Conservation (phyloP, 1,140 invertebrate species). For the Tribolium madens region DNA sequence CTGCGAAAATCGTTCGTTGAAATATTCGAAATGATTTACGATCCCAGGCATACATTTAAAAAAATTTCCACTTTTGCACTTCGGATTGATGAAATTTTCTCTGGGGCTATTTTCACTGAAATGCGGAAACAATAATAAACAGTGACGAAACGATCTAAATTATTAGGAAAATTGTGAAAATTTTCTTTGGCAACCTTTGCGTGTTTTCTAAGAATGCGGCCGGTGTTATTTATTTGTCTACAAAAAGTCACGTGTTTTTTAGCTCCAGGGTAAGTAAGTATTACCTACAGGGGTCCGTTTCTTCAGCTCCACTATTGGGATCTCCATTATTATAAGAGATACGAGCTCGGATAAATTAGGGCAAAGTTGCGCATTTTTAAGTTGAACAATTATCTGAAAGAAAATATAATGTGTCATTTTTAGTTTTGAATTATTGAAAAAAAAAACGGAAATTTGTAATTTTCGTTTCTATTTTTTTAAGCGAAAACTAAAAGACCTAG, state of each 20-base stretch:
- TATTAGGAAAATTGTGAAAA: neutral
- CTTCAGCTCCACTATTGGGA: too few species aligned
- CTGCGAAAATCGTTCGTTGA: neutral
- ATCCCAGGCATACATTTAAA: neutral
- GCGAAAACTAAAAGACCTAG: too few species aligned
- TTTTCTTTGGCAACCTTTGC: neutral
- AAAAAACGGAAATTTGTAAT: too few species aligned
- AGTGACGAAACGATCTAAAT: neutral
- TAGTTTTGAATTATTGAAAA: too few species aligned
- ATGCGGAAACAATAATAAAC: constrained; percentile 14
- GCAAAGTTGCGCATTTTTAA: too few species aligned
- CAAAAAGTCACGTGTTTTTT: constrained; percentile 12
- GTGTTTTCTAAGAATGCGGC: neutral
- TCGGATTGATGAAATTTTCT: neutral
- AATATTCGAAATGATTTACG: constrained; percentile 34
- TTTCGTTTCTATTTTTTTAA: too few species aligned
- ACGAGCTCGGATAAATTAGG: too few species aligned
- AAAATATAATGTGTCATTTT: too few species aligned
- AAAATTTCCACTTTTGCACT: constrained; percentile 2
- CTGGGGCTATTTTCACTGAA: constrained; percentile 8
- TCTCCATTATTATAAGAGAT: too few species aligned
- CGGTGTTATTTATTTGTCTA: constrained; percentile 14
- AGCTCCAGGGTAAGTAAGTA: constrained; percentile 6
- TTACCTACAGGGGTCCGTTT: too few species aligned
- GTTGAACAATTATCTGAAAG: too few species aligned